Conservation (phyloP, 2,888 invertebrate species). For the Lumbricus terrestris region DNA sequence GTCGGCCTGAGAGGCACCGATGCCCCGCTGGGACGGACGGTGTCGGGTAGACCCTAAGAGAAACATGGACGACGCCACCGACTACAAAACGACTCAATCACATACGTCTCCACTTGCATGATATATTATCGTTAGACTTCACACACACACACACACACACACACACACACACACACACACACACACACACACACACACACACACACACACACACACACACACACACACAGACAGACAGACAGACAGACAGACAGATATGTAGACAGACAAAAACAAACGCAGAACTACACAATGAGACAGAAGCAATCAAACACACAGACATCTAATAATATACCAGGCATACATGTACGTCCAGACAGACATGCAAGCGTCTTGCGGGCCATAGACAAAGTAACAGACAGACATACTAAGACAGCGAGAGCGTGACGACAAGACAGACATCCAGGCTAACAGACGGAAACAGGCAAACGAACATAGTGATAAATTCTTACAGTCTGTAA, state of each 20-base stretch:
- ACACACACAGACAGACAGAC: too few species aligned
- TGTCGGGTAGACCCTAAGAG: not conserved
- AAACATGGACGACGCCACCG: not conserved
- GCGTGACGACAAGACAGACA: not conserved
- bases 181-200: not conserved
- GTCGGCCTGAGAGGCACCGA: not conserved
- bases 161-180: too few species aligned
- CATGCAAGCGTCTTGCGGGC: not conserved
- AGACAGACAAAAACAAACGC: not conserved
- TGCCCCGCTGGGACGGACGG: not conserved
- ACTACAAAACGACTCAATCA: constrained; percentile 3
- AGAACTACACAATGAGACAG: not conserved
- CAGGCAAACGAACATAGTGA: not conserved
- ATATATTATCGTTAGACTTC: not conserved
- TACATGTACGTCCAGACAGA: too few species aligned
- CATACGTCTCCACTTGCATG: not conserved
- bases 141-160: not conserved
- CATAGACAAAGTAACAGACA: too few species aligned
- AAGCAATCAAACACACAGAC: not conserved
- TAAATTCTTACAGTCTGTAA: not conserved
- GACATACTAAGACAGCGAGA: not conserved
- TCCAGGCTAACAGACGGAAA: not conserved
- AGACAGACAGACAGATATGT: not conserved
- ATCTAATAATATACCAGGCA: not conserved
- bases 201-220: not conserved